Evolutionary conservation across 2,113 vertebrate genomes (phyloP).

Genomic region (Spermophilus dauricus): DNA sequence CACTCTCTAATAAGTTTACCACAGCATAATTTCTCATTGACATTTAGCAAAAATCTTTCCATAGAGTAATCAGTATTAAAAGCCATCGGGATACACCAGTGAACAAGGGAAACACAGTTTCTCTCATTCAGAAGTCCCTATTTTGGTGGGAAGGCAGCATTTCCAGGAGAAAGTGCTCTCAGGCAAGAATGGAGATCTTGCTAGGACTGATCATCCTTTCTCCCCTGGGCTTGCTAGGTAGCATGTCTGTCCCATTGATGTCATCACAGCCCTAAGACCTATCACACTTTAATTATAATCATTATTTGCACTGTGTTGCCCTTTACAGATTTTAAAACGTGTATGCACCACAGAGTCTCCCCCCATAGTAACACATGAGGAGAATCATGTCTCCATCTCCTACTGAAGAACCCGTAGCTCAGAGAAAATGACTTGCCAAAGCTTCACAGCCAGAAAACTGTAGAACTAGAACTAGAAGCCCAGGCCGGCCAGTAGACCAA

Average conservation of each 20-base stretch:
- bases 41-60: not conserved
- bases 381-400: not conserved
- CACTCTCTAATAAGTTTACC: not conserved
- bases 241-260: not conserved
- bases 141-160: not conserved
- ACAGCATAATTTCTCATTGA: not conserved
- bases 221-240: not conserved
- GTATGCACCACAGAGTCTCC: not conserved
- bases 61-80: not conserved
- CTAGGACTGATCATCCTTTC: not conserved
- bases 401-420: not conserved
- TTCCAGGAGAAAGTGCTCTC: not conserved
- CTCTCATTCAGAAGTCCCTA: not conserved
- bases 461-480: not conserved
- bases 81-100: not conserved
- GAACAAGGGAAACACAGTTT: not conserved
- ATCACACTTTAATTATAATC: not conserved
- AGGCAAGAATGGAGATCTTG: not conserved
- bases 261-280: not conserved
- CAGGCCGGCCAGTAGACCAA: not conserved
- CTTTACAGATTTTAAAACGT: conserved; percentile 6
- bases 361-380: not conserved
- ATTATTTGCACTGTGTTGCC: not conserved
- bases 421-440: not conserved
- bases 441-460: not conserved